Conservation (phyloP, 2,888 invertebrate genomes). For the Apodemia duryi region DNA sequence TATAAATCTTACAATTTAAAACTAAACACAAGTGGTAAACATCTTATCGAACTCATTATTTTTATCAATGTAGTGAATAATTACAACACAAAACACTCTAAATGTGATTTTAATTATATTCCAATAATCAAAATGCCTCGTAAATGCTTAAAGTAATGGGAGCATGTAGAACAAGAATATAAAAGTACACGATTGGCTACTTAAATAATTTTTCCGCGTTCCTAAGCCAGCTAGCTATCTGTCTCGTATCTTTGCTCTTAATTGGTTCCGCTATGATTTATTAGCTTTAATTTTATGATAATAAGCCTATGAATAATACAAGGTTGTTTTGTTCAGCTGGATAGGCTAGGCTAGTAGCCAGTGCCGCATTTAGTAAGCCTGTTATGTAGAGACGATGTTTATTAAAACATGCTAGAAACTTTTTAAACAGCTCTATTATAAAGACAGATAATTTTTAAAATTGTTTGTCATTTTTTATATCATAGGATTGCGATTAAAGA, state of each 20-base stretch:
- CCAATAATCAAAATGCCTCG: too few relatives aligned
- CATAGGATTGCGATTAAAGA: too few relatives aligned
- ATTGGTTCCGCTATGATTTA: constrained; percentile 70
- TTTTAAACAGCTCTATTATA: too few relatives aligned
- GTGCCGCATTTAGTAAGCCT: background rate
- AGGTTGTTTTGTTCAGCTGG: constrained; percentile 35
- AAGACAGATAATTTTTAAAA: too few relatives aligned
- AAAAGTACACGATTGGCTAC: constrained; percentile 2
- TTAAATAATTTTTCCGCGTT: constrained; percentile 50
- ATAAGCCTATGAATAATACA: constrained; percentile 71
- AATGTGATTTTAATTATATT: too few relatives aligned
- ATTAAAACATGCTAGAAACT: background rate
- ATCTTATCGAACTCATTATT: too few relatives aligned
- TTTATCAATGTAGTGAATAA: too few relatives aligned
- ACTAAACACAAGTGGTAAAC: too few relatives aligned
- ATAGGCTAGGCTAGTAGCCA: constrained; percentile 26
- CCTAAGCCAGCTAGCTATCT: constrained; percentile 42
- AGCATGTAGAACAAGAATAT: background rate
- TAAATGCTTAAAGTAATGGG: too few relatives aligned
- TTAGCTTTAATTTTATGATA: constrained; percentile 75
- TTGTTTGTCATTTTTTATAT: too few relatives aligned
- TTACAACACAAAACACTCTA: too few relatives aligned
- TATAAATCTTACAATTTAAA: too few relatives aligned
- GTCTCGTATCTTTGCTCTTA: constrained; percentile 48
- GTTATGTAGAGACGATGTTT: background rate